Evolutionary conservation across 2,888 invertebrate genomes (phyloP), one percentile per base, ranked within the genome.

Genomic region (Reticulitermes lucifugus): DNA sequence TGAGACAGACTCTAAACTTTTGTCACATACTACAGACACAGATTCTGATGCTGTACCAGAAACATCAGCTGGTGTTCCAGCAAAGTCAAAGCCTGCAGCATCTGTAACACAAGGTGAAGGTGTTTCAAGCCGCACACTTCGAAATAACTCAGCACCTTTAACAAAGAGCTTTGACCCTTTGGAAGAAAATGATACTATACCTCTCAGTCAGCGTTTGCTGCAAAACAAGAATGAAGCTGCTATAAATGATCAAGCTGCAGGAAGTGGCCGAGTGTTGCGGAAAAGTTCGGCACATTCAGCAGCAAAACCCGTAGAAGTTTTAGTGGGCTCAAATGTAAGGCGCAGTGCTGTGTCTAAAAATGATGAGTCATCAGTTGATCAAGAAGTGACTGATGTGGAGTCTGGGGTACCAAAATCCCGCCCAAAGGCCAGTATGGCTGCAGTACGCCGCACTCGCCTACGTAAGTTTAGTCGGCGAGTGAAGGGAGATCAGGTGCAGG

Each of bases 391-490:
- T 9, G 9, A 65, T 65, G 6, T 10, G 7, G 65, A 65, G 3
- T 9, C 25, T n/a, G 65, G n/a, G 14, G 9, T 5, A 10, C 3
- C 65, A 25, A 65, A 65, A 12, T n/a, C n/a, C 65, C 65, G 65
- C 12, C n/a, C 65, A n/a, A 65, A 65, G 65, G 6, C 65, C 6
- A 25, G 9, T 65, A 6, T n/a, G 25, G n/a, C 25, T 25, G 14
- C 55, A 55, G n/a, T 46, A 21, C 77, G 81, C 22, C 65, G 46
- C 6, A 81, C 65, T 41, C 59, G 55, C 14, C 46, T 81, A 46
- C 65, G 81, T 14, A 81, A 81, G 65, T 81, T 81, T 22, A 81
- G 81, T 81, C 81, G 81, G 35, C 35, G 77, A 46, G 25, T 73
- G 25, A 73, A 41, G 21, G 77, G 77, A 41, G 77, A 77, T 22